A percentile compares a stretch with the other conserved stretches of the same genome.
Conservation (phyloP, 2,888 invertebrate genomes). For the Mimachlamys varia region DNA sequence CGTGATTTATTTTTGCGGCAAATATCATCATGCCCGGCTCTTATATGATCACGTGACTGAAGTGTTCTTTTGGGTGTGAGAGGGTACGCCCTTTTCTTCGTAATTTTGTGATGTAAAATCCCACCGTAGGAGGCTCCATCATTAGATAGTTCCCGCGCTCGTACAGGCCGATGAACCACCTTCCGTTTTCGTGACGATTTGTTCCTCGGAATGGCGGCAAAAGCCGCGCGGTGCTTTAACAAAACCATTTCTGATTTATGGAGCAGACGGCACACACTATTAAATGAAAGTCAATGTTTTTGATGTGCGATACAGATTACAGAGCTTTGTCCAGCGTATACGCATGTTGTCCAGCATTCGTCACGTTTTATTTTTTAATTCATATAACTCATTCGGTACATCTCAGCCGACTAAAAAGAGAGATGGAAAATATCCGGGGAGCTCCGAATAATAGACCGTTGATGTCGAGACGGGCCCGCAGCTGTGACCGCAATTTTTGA, state of each 20-base stretch:
- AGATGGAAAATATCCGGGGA: neutral
- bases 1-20: neutral
- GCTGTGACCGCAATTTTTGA: slow-evolving; percentile 4
- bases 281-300: neutral
- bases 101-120: slow-evolving; percentile 12
- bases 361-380: neutral
- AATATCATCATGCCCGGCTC: neutral
- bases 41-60: neutral
- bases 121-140: neutral
- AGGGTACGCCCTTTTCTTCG: slow-evolving; percentile 9
- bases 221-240: neutral
- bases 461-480: neutral
- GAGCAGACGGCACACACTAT: neutral
- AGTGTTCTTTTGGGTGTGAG: neutral
- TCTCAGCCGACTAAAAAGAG: neutral
- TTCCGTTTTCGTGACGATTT: neutral
- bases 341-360: neutral
- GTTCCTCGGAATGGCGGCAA: slow-evolving; percentile 3
- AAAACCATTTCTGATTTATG: neutral
- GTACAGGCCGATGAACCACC: neutral
- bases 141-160: neutral
- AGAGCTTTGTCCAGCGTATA: neutral
- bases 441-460: neutral
- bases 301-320: neutral
- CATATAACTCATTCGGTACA: neutral